phyloP scores from a whole-genome alignment of 2,797 vertebrate species.

The Craterocephalus amniculus region DNA sequence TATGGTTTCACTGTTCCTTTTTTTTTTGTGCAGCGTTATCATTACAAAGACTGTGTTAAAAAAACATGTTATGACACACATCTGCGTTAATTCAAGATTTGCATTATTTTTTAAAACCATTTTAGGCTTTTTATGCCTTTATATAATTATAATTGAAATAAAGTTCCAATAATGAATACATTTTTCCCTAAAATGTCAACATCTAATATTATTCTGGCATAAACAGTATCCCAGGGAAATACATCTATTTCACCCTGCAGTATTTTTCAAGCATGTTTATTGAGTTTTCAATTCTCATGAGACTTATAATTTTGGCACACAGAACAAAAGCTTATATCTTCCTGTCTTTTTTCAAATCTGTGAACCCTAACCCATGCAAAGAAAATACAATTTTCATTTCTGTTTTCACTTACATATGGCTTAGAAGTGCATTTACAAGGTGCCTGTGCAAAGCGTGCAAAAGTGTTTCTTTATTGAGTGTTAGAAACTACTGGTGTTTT shows the following conservation, averaged over 20 bases:
- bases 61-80: background rate
- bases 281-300: background rate
- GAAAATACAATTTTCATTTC: constrained; percentile 61
- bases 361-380: constrained; percentile 36
- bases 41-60: background rate
- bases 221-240: background rate
- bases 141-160: background rate
- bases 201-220: background rate
- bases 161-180: background rate
- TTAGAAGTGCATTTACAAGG: constrained; percentile 73
- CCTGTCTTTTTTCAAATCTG: constrained; percentile 16
- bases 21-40: background rate
- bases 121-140: background rate
- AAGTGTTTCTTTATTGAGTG: constrained; percentile 78
- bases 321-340: constrained; percentile 21
- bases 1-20: background rate
- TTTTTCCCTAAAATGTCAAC: background rate
- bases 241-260: background rate
- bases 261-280: background rate
- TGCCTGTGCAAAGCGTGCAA: constrained; percentile 63
- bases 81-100: background rate
- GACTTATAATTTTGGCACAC: background rate
- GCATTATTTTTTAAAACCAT: background rate
- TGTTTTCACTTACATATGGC: constrained; percentile 78
- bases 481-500: constrained; percentile 70